Conservation (phyloP, 2,888 invertebrate genomes). For the Cerastoderma edule region DNA sequence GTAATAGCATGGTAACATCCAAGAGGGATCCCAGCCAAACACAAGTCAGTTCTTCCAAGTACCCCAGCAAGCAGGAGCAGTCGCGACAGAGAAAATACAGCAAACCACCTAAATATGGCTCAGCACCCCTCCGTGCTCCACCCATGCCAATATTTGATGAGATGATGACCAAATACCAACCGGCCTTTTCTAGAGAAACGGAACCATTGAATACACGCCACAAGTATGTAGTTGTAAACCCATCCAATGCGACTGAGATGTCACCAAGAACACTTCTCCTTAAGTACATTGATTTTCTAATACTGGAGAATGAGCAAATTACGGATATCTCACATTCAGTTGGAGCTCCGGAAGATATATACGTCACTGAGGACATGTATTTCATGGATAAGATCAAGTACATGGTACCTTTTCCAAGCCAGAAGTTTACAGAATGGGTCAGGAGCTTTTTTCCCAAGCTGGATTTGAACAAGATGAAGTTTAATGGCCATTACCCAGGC, state of each 20-base stretch:
- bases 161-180: conserved; percentile 36
- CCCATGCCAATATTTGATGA: conserved; percentile 37
- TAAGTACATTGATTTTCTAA: conserved; percentile 77
- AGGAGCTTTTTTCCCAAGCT: conserved; percentile 69
- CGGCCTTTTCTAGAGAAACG: no score
- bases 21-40: background rate
- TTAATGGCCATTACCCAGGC: conserved; percentile 40
- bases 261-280: conserved; percentile 51
- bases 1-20: background rate
- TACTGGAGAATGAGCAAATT: conserved; percentile 77
- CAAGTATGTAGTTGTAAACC: conserved; percentile 57
- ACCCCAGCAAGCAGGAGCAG: background rate
- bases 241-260: conserved; percentile 47
- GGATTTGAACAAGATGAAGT: conserved; percentile 46
- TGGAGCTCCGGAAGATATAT: conserved; percentile 73
- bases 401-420: conserved; percentile 72
- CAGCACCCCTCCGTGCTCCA: conserved; percentile 22
- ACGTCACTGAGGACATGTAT: conserved; percentile 77
- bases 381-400: conserved; percentile 74
- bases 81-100: conserved; percentile 21
- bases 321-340: conserved; percentile 78
- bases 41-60: background rate
- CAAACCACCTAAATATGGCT: conserved; percentile 27
- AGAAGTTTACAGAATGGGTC: conserved; percentile 75
- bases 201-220: no score